phyloP scores from a whole-genome alignment of 2,113 vertebrate genomes.

The Platichthys stellatus region DNA sequence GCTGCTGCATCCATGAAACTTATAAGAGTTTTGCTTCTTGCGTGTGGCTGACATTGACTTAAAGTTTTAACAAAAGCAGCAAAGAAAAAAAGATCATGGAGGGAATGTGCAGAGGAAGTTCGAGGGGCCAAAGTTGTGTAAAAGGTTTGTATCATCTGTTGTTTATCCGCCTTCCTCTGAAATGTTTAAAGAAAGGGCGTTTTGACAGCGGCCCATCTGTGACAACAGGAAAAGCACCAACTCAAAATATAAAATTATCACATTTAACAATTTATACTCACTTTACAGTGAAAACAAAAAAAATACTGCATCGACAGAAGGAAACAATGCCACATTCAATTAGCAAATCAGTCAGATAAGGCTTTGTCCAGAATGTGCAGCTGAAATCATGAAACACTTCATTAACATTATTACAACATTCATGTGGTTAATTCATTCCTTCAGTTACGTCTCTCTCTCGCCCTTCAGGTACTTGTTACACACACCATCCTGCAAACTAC shows the following conservation, averaged over 20 bases:
- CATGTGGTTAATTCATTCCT: conserved; percentile 58
- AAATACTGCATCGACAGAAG: conserved; percentile 52
- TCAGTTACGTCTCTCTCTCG: conserved; percentile 17
- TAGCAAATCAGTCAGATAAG: conserved; percentile 67
- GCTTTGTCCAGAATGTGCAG: conserved; percentile 68
- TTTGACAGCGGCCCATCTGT: conserved; percentile 40
- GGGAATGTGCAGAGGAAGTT: conserved; percentile 38
- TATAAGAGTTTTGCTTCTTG: conserved; percentile 2
- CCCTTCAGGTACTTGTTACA: conserved; percentile 32
- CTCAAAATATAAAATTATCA: conserved; percentile 35
- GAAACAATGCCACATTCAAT: conserved; percentile 53
- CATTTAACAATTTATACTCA: conserved; percentile 33
- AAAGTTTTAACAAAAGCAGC: conserved; percentile 1
- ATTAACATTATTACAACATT: conserved; percentile 66
- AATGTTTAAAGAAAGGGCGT: conserved; percentile 48
- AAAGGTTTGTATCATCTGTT: conserved; percentile 4
- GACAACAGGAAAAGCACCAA: conserved; percentile 21
- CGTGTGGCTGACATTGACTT: conserved; percentile 4
- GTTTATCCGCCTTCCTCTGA: conserved; percentile 27
- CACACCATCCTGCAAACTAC: conserved; percentile 20
- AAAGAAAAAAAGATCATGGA: background rate
- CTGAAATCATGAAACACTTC: conserved; percentile 55
- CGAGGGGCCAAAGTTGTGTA: background rate
- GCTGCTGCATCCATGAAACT: background rate
- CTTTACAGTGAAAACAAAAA: conserved; percentile 40